Evolutionary conservation across 2,888 invertebrate genomes (phyloP).

Genomic region (Dasypogon diadema): DNA sequence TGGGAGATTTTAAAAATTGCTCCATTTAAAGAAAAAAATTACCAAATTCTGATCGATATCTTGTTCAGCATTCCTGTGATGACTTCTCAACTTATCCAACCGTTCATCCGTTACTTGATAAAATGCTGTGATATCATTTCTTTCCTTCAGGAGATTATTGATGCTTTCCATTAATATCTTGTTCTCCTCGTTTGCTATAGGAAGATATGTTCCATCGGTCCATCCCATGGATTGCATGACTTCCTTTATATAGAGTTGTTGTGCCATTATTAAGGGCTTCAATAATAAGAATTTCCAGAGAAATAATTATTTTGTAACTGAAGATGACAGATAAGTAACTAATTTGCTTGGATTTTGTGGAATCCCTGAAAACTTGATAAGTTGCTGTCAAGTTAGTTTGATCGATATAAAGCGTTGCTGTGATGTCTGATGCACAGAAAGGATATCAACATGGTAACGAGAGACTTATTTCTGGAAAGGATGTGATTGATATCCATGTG

Average conservation of each 20-base stretch:
- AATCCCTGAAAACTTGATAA: conserved; percentile 21
- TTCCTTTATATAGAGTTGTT: conserved; percentile 70
- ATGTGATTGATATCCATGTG: too few relatives aligned
- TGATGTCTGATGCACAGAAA: too few relatives aligned
- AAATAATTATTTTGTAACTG: background rate
- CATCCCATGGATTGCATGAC: conserved; percentile 79
- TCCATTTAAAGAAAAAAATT: too few relatives aligned
- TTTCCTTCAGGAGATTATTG: conserved; percentile 69
- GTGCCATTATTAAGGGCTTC: conserved; percentile 48
- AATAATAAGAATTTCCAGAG: background rate
- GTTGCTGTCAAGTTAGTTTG: background rate
- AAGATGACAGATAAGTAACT: background rate
- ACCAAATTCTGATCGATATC: conserved; percentile 73
- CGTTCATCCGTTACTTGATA: conserved; percentile 69
- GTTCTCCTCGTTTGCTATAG: conserved; percentile 83
- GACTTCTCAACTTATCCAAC: conserved; percentile 68
- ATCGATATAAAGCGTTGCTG: too few relatives aligned
- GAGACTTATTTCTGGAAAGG: too few relatives aligned
- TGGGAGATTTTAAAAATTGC: too few relatives aligned
- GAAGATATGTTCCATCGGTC: conserved; percentile 82
- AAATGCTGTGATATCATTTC: conserved; percentile 68
- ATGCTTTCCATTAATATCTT: conserved; percentile 67
- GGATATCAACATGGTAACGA: too few relatives aligned
- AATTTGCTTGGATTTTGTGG: background rate
- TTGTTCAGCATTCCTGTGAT: conserved; percentile 70